phyloP scores from a whole-genome alignment of 2,888 invertebrate genomes.

The Eurois occulta region DNA sequence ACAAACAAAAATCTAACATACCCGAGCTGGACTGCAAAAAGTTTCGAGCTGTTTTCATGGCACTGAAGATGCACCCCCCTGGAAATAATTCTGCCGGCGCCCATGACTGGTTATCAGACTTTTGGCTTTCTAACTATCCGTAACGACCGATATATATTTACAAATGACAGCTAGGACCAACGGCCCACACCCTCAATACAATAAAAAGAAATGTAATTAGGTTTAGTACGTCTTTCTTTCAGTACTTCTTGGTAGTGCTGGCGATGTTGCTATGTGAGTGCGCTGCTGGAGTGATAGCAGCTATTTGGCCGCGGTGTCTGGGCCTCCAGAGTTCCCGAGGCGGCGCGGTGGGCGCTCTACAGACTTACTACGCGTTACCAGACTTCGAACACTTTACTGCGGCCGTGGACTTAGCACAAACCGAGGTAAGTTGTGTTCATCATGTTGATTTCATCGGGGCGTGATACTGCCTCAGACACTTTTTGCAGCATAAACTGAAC shows the following conservation, averaged over 20 bases:
- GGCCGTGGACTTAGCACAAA: constrained; percentile 95
- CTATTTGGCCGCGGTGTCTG: constrained; percentile 94
- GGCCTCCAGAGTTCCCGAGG: constrained; percentile 93
- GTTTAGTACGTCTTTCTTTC: constrained; percentile 57
- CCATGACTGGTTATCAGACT: background rate
- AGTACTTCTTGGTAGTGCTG: constrained; percentile 94
- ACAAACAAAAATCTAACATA: too few relatives aligned
- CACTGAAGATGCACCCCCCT: too few relatives aligned
- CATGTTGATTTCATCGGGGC: background rate
- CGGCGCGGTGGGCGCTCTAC: constrained; percentile 93
- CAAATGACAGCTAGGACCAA: background rate
- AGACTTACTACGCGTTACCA: constrained; percentile 94
- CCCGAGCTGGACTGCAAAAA: too few relatives aligned
- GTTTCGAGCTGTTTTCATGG: too few relatives aligned
- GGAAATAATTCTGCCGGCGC: too few relatives aligned
- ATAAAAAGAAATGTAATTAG: background rate
- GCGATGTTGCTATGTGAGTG: constrained; percentile 93
- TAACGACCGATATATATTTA: background rate
- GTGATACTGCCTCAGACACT: too few relatives aligned
- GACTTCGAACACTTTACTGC: constrained; percentile 94
- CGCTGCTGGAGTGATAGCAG: constrained; percentile 92
- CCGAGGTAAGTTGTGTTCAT: constrained; percentile 74
- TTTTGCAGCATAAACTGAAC: background rate
- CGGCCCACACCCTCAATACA: background rate
- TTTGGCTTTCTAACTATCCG: background rate